Percentiles rank a stretch among this genome's conserved stretches.
These are phyloP conservation scores for Calosoma granatense DNA, from an alignment of 1,140 invertebrate genomes.

Conservation along the genomic window DNA sequence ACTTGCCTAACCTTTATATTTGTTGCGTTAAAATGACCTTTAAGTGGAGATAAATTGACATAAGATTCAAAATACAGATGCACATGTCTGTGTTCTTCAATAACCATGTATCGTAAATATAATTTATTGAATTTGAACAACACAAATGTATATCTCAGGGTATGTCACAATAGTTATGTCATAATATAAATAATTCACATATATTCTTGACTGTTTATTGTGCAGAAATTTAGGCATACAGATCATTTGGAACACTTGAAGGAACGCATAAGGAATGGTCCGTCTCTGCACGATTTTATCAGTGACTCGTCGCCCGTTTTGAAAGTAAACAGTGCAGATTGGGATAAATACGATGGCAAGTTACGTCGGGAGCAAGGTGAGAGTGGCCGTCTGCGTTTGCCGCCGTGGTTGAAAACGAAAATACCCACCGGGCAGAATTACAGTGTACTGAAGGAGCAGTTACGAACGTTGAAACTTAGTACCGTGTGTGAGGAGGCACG, in stretches of 20 bases:
- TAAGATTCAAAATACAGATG: too few species aligned
- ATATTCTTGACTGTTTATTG: too few species aligned
- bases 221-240: neutral
- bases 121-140: too few species aligned
- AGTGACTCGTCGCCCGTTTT: conserved; percentile 37
- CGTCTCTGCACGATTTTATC: conserved; percentile 53
- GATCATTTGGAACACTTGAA: conserved; percentile 30
- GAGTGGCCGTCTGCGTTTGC: conserved; percentile 69
- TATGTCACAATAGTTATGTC: too few species aligned
- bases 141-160: too few species aligned
- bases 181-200: too few species aligned
- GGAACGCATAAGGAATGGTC: conserved; percentile 50
- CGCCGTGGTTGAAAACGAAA: conserved; percentile 94
- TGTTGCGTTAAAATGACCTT: too few species aligned
- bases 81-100: too few species aligned
- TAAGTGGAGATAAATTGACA: too few species aligned
- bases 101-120: too few species aligned
- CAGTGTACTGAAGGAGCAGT: conserved; percentile 72
- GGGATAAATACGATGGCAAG: conserved; percentile 66
- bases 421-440: conserved; percentile 87
- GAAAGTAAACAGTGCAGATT: conserved; percentile 43
- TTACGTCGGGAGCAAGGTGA: conserved; percentile 78
- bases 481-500: conserved; percentile 98
- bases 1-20: too few species aligned
- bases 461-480: conserved; percentile 81